Base-by-base conservation (phyloP, 2,888 invertebrate species). In the Acleris emargana region DNA sequence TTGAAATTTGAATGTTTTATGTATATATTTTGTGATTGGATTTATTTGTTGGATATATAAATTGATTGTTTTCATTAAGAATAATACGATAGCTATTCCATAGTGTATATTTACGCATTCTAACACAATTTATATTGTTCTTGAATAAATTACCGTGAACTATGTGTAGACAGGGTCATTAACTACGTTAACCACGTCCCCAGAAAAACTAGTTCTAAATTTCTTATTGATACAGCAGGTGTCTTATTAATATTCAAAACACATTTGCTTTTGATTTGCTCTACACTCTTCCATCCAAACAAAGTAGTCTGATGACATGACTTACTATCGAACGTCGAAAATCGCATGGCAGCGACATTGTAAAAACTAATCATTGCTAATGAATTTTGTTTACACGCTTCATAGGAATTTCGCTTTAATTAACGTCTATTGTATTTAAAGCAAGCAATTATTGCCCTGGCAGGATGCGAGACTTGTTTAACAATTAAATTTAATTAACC, bases 381-480 rank as follows among this genome's bases (percentile, higher is more conserved):
- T 47, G 28, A 17, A 43, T 11, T 32, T 54, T 11, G 9, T 28
- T 17, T 22, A 45, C 2, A 11, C 47, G 47, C 18, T 17, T 18
- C 47, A 28, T 28, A 32, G 38, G 38, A 50, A 16, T 38, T 32
- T 58, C 20, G 6, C 28, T 47, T 47, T 58, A 58, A 49, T 20
- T 38, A 20, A 6, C 25, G n/a, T 57, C 50, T 18, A 62, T 51
- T 62, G 62, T 32, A n/a, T 51, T 18, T 18, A 53, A 58, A 32
- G 38, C 18, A 18, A 28, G 16, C 4, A 51, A 62, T 57, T 62
- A 49, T 49, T 54, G 55, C 11, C 7, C 38, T 16, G 38, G 28
- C 50, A 22, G 50, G 50, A 45, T 50, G 18, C 16, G 51, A 50
- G 62, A 51, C 57, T 62, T 3, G 32, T 57, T 62, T 62, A 43